Evolutionary conservation across 2,888 invertebrate species (phyloP).

Genomic region (Pocota personata): DNA sequence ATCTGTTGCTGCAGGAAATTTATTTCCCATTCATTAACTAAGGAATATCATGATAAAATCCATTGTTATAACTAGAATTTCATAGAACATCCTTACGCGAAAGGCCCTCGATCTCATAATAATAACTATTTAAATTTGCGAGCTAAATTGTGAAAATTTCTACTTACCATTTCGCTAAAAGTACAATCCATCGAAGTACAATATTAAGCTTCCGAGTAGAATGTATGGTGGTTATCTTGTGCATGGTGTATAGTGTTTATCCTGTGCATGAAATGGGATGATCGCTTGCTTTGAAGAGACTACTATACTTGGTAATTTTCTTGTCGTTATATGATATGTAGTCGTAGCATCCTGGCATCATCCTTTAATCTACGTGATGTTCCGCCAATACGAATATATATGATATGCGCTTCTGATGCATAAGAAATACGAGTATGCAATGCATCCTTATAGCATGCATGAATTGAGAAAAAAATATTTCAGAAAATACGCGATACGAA

Average conservation of each 20-base stretch:
- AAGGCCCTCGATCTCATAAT: neutral
- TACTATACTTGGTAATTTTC: neutral
- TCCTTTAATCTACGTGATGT: neutral
- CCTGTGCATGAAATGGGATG: too few relatives aligned
- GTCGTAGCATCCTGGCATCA: neutral
- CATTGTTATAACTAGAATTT: neutral
- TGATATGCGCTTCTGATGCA: neutral
- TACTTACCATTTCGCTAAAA: too few relatives aligned
- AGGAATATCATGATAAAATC: neutral
- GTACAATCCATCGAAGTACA: too few relatives aligned
- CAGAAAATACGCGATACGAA: neutral
- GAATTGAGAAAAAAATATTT: neutral
- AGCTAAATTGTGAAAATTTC: neutral
- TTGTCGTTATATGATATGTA: neutral
- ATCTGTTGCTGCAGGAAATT: conserved; percentile 29
- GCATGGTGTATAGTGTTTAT: neutral
- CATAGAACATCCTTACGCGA: too few relatives aligned
- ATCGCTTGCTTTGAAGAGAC: too few relatives aligned
- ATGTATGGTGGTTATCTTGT: neutral
- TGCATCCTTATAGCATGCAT: neutral
- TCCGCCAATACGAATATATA: neutral
- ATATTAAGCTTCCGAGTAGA: neutral
- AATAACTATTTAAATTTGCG: neutral
- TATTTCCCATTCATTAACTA: conserved; percentile 29
- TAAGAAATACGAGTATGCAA: neutral